Evolutionary conservation across 53 echinoderm and acorn worm genomes (phyloP), one percentile per base, ranked within the genome.

Genomic region (Astropecten irregularis): DNA sequence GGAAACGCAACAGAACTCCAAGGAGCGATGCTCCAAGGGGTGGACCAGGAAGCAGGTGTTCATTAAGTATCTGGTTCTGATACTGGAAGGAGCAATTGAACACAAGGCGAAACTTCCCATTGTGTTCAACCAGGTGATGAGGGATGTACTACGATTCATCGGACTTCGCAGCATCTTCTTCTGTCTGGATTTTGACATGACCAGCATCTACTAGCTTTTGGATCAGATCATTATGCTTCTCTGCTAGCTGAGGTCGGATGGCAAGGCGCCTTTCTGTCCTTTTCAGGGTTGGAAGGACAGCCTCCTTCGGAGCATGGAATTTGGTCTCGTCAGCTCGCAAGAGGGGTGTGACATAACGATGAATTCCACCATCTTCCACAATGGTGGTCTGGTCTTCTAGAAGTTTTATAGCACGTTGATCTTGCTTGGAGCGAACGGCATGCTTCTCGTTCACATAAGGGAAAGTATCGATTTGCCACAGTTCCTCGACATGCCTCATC

Each of bases 71-170:
- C 47, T 72, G 36, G 11, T 38, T 40, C 16, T 42, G 5, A 16
- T 84, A 42, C 30, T 84, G 7, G 38, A 53, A 84, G 18, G 71
- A 84, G 19, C 84, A 84, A 39, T 84, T 84, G 46, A 84, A 84
- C 16, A 84, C 85, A 3, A 84, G 72, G 11, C 31, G 71, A 18
- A 19, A 49, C 33, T 74, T 74, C 25, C 53, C 76, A 21, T 77
- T 77, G 40, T 77, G 77, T 39, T 58, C 61, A 21, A 77, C 77
- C 18, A 59, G 21, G 22, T 59, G 77, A 25, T 77, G 77, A 0
- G 77, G 61, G 22, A 77, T 38, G 21, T 58, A 77, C 58, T 42
- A 77, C 1, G 77, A 59, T 38, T 77, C 77, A 21, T 77, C 39
- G 5, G 77, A 1, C 14, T 20, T 0, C 0, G 39, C n/a, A 32